Base-by-base conservation (phyloP, 53 echinoderm and acorn worm species). In the Temnopleurus reevesii region DNA sequence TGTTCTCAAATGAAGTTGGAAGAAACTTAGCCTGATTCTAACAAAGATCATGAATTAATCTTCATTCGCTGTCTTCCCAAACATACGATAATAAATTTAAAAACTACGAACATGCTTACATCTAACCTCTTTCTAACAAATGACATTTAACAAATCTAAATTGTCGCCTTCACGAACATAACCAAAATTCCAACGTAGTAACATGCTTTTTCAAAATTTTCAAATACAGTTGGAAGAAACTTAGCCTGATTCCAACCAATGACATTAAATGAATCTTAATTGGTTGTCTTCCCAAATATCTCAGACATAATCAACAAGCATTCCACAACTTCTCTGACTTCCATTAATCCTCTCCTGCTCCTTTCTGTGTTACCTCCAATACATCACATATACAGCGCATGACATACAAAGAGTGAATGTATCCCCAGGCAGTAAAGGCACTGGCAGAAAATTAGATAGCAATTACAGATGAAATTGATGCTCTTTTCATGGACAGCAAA, bases 361-460 rank as follows among this genome's bases (percentile, higher is more conserved):
- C 71, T 21, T n/a, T 71, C 18, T 71, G 41, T 21, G n/a, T 41
- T 71, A 1, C n/a, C 38, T 71, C 71, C 23, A 36, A 71, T 71
- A 71, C 71, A 71, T 71, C 71, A 71, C 23, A 1, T 8, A 41
- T 41, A 71, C 0, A 19, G 71, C n/a, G 71, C 71, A 71, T 71
- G 71, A 12, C 71, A 71, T 25, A 71, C 71, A 71, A 71, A 71
- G 28, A 71, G 71, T 21, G 21, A 63, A 79, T 26, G 27, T 29
- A 15, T 24, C 83, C 83, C 53, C 63, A 89, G 61, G 92, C 89
- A 56, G 77, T 81, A 41, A 63, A 21, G 18, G 55, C 55, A 83
- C 83, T 36, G 55, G 54, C 55, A 55, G 60, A 38, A 86, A 86
- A 86, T 86, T 59, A 86, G 86, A 86, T 27, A 86, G 59, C 86